These are phyloP conservation scores for Sinella curviseta DNA, from an alignment of 1,140 invertebrate species.

Conservation along the genomic window DNA sequence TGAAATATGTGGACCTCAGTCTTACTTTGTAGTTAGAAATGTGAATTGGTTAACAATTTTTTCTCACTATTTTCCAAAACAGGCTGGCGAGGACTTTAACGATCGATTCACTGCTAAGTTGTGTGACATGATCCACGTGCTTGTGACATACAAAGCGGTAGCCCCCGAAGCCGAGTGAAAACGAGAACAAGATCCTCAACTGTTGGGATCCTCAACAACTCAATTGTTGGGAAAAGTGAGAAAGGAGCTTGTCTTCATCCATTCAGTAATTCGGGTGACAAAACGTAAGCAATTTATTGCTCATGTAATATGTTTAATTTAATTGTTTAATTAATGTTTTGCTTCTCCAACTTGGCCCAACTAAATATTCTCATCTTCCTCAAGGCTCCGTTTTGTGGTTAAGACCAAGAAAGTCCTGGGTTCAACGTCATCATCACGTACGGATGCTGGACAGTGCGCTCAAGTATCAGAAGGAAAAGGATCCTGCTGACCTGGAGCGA, in stretches of 20 bases:
- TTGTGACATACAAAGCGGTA: background rate
- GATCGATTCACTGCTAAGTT: background rate
- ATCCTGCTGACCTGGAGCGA: background rate
- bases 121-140: background rate
- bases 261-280: background rate
- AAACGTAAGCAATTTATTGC: too few species aligned
- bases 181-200: too few species aligned
- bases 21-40: too few species aligned
- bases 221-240: background rate
- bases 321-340: too few species aligned
- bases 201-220: too few species aligned
- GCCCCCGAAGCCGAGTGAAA: background rate
- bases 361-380: background rate
- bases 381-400: background rate
- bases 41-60: too few species aligned
- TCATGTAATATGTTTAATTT: too few species aligned
- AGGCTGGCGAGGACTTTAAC: background rate
- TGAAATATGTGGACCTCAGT: too few species aligned
- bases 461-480: background rate
- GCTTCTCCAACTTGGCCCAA: background rate
- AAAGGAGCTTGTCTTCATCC: constrained; percentile 15
- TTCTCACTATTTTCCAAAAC: too few species aligned
- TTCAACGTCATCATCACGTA: background rate
- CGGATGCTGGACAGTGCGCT: constrained; percentile 1
- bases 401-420: background rate